A percentile compares a stretch with the other conserved stretches of the same genome.
These are phyloP conservation scores for Gymnothorax reevesii DNA, from an alignment of 2,797 vertebrate genomes.

Conservation along the genomic window DNA sequence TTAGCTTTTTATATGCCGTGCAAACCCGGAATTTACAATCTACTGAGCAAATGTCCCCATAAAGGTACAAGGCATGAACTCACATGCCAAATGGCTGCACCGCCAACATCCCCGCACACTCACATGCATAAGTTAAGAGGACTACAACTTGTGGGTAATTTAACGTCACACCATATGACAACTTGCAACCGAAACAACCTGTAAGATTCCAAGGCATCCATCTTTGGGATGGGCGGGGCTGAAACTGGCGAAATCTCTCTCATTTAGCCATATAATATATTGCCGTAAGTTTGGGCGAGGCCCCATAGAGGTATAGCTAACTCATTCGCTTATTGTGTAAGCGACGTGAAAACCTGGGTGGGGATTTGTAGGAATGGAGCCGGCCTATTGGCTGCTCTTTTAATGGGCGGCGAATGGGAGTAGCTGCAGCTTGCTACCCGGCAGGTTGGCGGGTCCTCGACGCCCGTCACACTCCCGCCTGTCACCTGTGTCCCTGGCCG, in stretches of 20 bases:
- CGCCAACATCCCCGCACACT: not conserved
- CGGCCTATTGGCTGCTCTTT: not conserved
- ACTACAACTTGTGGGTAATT: not conserved
- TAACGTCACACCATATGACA: not conserved
- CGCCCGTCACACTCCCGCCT: not conserved
- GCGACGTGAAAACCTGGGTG: not conserved
- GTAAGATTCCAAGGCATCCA: not conserved
- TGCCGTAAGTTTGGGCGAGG: not conserved
- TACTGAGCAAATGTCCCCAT: not conserved
- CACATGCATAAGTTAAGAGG: not conserved
- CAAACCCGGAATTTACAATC: not conserved
- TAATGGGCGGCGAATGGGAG: not conserved
- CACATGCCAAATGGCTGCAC: not conserved
- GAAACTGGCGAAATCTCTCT: too few relatives aligned
- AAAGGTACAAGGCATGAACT: not conserved
- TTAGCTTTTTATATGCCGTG: not conserved
- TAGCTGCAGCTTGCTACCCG: not conserved
- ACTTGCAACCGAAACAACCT: not conserved
- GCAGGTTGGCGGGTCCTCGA: not conserved
- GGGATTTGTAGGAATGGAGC: not conserved
- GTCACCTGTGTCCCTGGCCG: not conserved
- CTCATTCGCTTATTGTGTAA: too few relatives aligned
- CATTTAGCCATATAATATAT: too few relatives aligned
- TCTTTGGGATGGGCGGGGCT: not conserved
- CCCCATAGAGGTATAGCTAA: too few relatives aligned